phyloP scores from a whole-genome alignment of 2,113 vertebrate genomes.

The Carassius carassius region DNA sequence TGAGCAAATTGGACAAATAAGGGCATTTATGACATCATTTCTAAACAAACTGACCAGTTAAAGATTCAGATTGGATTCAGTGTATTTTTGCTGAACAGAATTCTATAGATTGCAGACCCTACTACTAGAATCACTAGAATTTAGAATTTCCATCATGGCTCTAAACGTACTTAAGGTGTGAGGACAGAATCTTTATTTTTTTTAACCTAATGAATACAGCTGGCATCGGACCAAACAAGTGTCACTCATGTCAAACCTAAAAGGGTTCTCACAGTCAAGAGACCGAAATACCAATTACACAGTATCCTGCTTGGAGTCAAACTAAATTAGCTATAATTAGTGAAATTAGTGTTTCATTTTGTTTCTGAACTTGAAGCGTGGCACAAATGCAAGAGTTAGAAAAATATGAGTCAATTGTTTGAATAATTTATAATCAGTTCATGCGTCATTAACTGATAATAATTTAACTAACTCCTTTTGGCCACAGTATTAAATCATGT shows the following conservation, averaged over 20 bases:
- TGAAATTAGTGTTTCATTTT: neutral
- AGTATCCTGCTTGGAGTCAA: neutral
- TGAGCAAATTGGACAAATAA: neutral
- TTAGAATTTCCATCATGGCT: neutral
- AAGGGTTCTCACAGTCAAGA: neutral
- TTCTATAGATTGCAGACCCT: no score
- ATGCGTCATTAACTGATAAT: conserved; percentile 39
- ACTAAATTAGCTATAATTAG: neutral
- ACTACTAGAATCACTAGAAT: no score
- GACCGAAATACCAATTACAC: neutral
- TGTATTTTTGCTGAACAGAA: neutral
- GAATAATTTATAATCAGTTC: conserved; percentile 11
- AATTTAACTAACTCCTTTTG: conserved; percentile 7
- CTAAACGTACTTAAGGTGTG: neutral
- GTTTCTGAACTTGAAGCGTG: neutral
- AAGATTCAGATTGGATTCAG: neutral
- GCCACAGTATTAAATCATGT: conserved; percentile 2
- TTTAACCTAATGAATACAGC: neutral
- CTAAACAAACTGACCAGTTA: neutral
- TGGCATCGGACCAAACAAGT: neutral
- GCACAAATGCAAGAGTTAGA: neutral
- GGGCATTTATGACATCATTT: neutral
- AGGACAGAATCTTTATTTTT: neutral
- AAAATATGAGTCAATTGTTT: neutral
- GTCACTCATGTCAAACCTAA: neutral